Evolutionary conservation across 2,113 vertebrate species (phyloP), one percentile per base, ranked within the genome.

Genomic region (Malurus alboscapulatus): DNA sequence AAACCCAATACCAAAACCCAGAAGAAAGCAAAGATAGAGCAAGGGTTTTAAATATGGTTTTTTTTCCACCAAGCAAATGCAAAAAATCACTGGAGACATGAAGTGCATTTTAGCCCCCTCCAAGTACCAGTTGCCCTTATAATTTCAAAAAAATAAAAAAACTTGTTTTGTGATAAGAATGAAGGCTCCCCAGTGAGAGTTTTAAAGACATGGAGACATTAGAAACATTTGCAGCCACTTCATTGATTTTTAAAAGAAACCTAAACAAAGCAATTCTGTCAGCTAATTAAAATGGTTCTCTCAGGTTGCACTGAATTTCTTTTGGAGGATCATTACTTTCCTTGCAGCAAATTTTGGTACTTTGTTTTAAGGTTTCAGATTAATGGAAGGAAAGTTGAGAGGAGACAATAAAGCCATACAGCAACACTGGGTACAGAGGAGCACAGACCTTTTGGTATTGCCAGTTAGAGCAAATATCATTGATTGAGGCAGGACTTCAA

Each of bases 251-350:
- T 96, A 95, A 95, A 97, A 96, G 95, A 93, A 93, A 94, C 44
- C 87, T 88, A 92, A 97, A 95, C 8, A 94, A 88, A 38, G 86
- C 92, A 87, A 90, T 97, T 96, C 90, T 91, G 82, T 92, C 62
- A 88, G 74, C 94, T 97, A 97, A 97, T 97, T 98, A 97, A 96
- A 97, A 92, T 76, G 88, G 83, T 87, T 94, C 92, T 94, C 96
- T 92, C 88, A 91, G 68, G 84, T 95, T 95, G 85, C 92, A 91
- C 57, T 85, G 93, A 93, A 76, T 95, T 97, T 94, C 83, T 91
- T 96, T 96, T 93, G 94, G 93, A 97, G 97, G 93, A 96, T 97
- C 97, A 95, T 97, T 97, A 95, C 93, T 96, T 97, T 92, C 66
- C 86, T 9, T 75, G 54, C 58, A 88, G 90, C 84, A 94, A 94